Base-by-base conservation (phyloP, 2,113 vertebrate genomes). In the Bufo bufo region DNA sequence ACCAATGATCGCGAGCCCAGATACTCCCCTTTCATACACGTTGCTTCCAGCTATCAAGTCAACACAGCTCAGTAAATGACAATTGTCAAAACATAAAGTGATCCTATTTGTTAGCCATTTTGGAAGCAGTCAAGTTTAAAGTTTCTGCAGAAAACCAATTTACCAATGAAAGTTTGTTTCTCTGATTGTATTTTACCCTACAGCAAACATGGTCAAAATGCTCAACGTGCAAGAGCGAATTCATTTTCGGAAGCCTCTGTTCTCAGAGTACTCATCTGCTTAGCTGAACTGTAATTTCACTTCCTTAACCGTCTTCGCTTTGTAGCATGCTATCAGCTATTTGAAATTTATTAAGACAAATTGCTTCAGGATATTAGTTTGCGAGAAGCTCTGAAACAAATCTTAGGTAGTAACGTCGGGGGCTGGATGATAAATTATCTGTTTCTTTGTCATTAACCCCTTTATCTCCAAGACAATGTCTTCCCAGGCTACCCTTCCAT, bases 331-430 rank as follows among this genome's bases (percentile, higher is more conserved):
- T 84, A 84, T 89, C 81, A 89, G 87, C 58, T 77, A 43, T 58
- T 78, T 89, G 82, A 89, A 89, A 89, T 89, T 78, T 89, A 89
- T 89, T 89, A 89, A 89, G 82, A 88, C 63, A 89, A 89, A 89
- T 89, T 84, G 87, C 87, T 89, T 74, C 59, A 78, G 81, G 82
- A 84, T 89, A 78, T 89, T 89, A 77, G 81, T 89, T 83, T 84
- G 87, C 54, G 78, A 84, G 87, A 84, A 83, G 43, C 80, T 83
- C 66, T 61, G 66, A 82, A 84, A 77, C 50, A 84, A 12, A 84
- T 84, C 74, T 78, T 33, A 66, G 86, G 86, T 12, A 82, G 72
- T 72, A 84, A 80, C 66, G 58, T 54, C 61, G 9, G 33, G 33
- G 33, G 81, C 54, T 8, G 33, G 17, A 77, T 84, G 81, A 89